Evolutionary conservation across 2,888 invertebrate genomes (phyloP).

Genomic region (Amitus sp.): DNA sequence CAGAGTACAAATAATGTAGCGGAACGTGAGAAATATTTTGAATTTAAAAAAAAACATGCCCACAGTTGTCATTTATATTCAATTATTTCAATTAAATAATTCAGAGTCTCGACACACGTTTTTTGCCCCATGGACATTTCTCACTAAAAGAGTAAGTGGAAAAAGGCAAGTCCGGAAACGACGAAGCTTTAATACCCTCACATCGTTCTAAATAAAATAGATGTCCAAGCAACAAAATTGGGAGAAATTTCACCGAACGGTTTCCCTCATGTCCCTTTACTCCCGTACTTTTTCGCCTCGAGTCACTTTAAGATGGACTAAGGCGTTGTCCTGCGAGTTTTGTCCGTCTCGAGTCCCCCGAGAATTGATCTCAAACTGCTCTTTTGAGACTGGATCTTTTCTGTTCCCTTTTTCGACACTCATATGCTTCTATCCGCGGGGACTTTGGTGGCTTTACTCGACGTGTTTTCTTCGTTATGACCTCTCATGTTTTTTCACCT

Average conservation of each 20-base stretch:
- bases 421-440: slow-evolving; percentile 29
- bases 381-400: slow-evolving; percentile 41
- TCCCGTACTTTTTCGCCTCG: slow-evolving; percentile 21
- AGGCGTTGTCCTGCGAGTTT: slow-evolving; percentile 36
- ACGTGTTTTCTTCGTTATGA: slow-evolving; percentile 18
- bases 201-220: slow-evolving; percentile 62
- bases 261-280: slow-evolving; percentile 31
- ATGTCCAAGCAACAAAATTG: slow-evolving; percentile 61
- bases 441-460: slow-evolving; percentile 29
- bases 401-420: slow-evolving; percentile 32
- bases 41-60: slow-evolving; percentile 15
- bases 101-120: too few species aligned
- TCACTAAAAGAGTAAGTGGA: slow-evolving; percentile 4
- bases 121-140: slow-evolving; percentile 15
- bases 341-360: slow-evolving; percentile 32
- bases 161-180: slow-evolving; percentile 6
- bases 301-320: slow-evolving; percentile 40
- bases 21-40: slow-evolving; percentile 1
- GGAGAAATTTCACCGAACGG: slow-evolving; percentile 58
- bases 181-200: slow-evolving; percentile 48
- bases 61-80: slow-evolving; percentile 13
- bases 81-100: too few species aligned
- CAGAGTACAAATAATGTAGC: too few species aligned
- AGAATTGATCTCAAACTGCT: slow-evolving; percentile 43
- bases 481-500: slow-evolving; percentile 34